Conservation (phyloP, 1,140 invertebrate species). For the Macrosteles quadrilineatus region DNA sequence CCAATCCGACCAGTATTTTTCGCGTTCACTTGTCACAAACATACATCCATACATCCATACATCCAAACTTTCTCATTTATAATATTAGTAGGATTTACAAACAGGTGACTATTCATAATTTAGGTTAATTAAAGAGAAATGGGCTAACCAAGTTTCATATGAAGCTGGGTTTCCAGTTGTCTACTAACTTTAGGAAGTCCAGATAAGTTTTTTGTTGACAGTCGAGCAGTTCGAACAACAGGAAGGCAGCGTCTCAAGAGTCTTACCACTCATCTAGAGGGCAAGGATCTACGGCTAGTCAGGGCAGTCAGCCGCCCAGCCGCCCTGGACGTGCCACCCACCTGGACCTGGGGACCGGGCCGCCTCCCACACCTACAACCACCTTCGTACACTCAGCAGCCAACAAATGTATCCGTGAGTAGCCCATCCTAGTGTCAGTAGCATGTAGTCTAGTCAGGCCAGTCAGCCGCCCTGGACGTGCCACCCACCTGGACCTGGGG, state of each 20-base stretch:
- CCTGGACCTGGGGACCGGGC: not conserved
- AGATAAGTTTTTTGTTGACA: too few species aligned
- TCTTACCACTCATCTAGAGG: slow-evolving; percentile 48
- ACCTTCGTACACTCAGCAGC: not conserved
- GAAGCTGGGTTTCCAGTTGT: too few species aligned
- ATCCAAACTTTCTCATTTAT: too few species aligned
- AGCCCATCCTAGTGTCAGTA: not conserved
- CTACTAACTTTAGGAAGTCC: too few species aligned
- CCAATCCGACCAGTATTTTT: too few species aligned
- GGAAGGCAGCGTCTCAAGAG: slow-evolving; percentile 47
- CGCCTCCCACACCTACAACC: not conserved
- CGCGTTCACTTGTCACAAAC: too few species aligned
- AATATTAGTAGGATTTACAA: too few species aligned
- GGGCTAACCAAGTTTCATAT: too few species aligned
- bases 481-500: too few species aligned
- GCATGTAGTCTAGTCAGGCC: slow-evolving; percentile 39
- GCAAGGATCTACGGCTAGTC: slow-evolving; percentile 36
- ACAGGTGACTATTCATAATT: too few species aligned
- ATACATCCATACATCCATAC: too few species aligned
- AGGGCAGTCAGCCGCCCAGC: slow-evolving; percentile 31
- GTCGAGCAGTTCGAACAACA: slow-evolving; percentile 35
- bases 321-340: not conserved
- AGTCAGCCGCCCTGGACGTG: not conserved
- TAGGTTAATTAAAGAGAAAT: too few species aligned
- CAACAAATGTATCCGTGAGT: slow-evolving; percentile 22